These are phyloP conservation scores for Pseudomyrmex sp. DNA, from an alignment of 1,140 invertebrate species.

Conservation along the genomic window DNA sequence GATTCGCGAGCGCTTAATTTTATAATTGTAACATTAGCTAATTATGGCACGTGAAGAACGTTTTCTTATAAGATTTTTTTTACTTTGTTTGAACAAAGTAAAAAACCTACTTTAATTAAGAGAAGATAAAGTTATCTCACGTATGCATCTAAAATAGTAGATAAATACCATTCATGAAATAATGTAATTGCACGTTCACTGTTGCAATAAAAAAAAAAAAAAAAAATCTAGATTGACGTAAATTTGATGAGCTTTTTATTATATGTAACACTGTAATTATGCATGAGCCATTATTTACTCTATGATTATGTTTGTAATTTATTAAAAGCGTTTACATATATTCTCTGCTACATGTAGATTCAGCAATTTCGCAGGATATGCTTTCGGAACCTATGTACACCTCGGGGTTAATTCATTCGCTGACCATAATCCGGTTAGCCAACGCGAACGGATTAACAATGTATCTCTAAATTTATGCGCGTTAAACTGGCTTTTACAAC, in stretches of 20 bases:
- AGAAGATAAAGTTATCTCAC: neutral
- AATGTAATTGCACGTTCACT: too few relatives aligned
- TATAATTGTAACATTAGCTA: neutral
- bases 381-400: slow-evolving; percentile 32
- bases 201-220: too few relatives aligned
- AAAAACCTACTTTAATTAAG: neutral
- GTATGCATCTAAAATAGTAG: too few relatives aligned
- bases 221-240: too few relatives aligned
- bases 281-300: slow-evolving; percentile 10
- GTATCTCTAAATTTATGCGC: slow-evolving; percentile 29
- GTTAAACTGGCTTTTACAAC: slow-evolving; percentile 30
- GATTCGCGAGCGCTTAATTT: neutral
- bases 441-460: slow-evolving; percentile 41
- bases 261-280: neutral
- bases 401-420: slow-evolving; percentile 32
- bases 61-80: neutral
- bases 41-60: neutral
- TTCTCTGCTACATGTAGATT: neutral
- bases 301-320: slow-evolving; percentile 34
- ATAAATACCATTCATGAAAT: too few relatives aligned
- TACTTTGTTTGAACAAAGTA: neutral
- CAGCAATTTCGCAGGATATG: slow-evolving; percentile 31
- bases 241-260: neutral
- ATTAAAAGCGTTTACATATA: slow-evolving; percentile 16
- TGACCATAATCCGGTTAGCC: slow-evolving; percentile 37